Evolutionary conservation across 2,797 vertebrate species (phyloP).

Genomic region (Mallotus villosus): DNA sequence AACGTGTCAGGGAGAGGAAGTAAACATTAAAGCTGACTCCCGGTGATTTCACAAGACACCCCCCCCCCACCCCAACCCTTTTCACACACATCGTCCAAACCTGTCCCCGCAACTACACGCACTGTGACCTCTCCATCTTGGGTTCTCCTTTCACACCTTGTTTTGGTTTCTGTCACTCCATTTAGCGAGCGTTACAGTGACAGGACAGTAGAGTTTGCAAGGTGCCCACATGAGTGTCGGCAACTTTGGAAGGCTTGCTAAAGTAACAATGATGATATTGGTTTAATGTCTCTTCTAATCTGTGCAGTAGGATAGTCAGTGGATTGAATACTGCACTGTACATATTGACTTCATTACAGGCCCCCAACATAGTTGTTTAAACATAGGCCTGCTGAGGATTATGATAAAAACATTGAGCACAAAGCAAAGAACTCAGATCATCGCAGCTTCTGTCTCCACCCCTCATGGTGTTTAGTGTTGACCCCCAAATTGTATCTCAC

Average conservation of each 20-base stretch:
- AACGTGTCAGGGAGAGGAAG: constrained; percentile 67
- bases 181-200: not conserved
- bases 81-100: constrained; percentile 3
- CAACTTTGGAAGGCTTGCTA: not conserved
- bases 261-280: no score
- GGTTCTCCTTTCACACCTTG: constrained; percentile 12
- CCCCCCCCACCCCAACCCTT: not conserved
- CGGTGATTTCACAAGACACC: constrained; percentile 20
- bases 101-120: not conserved
- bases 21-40: constrained; percentile 46
- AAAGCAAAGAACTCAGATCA: constrained; percentile 24
- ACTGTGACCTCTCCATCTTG: constrained; percentile 33
- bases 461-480: constrained; percentile 57
- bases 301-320: no score
- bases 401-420: constrained; percentile 23
- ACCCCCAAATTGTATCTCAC: constrained; percentile 50
- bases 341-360: no score
- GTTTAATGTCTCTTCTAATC: no score
- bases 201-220: no score
- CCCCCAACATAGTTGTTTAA: no score
- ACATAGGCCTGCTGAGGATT: no score
- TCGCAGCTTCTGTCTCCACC: constrained; percentile 51
- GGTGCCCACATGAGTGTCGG: not conserved
- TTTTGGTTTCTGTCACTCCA: constrained; percentile 10
- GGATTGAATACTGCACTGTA: no score